A percentile compares a stretch with the other conserved stretches of the same genome.
These are phyloP conservation scores for Calyptomena viridis DNA, from an alignment of 2,113 vertebrate species.

Conservation along the genomic window DNA sequence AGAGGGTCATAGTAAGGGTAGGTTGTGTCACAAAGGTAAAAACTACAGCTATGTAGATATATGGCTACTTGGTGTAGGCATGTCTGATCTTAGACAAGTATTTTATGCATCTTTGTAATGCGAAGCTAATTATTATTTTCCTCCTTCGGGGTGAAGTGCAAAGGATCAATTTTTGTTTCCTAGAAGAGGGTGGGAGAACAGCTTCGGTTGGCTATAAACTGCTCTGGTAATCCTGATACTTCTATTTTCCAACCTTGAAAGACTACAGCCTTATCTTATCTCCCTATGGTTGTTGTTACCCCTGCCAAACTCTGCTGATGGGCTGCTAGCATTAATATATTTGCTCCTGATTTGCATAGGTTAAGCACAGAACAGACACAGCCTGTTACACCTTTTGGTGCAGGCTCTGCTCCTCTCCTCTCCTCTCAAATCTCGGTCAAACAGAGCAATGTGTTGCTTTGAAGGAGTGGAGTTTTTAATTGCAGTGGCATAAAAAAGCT, in stretches of 20 bases:
- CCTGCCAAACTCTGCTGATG: neutral
- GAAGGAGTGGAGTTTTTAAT: neutral
- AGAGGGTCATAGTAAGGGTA: neutral
- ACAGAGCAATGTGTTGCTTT: neutral
- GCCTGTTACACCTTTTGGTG: neutral
- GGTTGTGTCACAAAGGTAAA: neutral
- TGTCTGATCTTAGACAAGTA: neutral
- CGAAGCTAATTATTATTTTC: conserved; percentile 22
- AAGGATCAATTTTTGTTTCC: neutral
- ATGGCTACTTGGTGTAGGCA: neutral
- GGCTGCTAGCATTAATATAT: neutral
- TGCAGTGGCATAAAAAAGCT: neutral
- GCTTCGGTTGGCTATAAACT: neutral
- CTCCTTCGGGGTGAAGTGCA: neutral
- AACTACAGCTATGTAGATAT: neutral
- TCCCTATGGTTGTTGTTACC: neutral
- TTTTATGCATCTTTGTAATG: neutral
- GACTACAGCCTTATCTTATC: conserved; percentile 20
- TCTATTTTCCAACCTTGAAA: conserved; percentile 24
- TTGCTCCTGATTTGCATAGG: neutral
- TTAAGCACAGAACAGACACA: neutral
- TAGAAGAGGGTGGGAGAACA: neutral
- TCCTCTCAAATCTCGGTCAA: neutral
- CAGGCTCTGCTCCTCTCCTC: neutral
- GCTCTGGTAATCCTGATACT: conserved; percentile 14